These are phyloP conservation scores for Crioceris asparagi DNA, from an alignment of 2,888 invertebrate genomes.

Conservation along the genomic window DNA sequence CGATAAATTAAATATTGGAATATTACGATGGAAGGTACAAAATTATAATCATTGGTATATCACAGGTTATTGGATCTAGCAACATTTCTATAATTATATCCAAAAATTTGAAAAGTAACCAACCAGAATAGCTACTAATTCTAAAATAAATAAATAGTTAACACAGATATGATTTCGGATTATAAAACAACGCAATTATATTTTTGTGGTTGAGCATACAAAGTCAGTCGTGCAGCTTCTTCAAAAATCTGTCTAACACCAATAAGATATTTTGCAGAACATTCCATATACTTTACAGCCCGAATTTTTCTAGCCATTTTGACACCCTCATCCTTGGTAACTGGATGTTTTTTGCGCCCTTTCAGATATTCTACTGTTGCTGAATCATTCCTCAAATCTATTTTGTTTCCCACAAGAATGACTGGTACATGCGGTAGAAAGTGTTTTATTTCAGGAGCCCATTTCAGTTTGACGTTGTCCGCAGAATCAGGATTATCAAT, in stretches of 20 bases:
- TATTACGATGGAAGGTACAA: too few species aligned
- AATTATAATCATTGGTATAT: too few species aligned
- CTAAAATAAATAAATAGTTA: too few species aligned
- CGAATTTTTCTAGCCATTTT: constrained; percentile 47
- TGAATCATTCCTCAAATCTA: constrained; percentile 39
- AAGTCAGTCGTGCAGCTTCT: constrained; percentile 41
- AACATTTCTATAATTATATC: too few species aligned
- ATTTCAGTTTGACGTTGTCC: constrained; percentile 51
- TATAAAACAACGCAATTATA: too few species aligned
- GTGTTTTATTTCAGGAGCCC: constrained; percentile 51
- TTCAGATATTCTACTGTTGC: constrained; percentile 35
- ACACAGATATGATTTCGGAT: too few species aligned
- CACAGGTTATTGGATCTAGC: too few species aligned
- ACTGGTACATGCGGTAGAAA: constrained; percentile 52
- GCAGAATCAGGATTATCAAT: constrained; percentile 51
- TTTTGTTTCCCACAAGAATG: constrained; percentile 52
- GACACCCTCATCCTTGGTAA: constrained; percentile 42
- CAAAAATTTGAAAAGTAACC: too few species aligned
- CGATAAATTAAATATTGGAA: too few species aligned
- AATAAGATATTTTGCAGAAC: constrained; percentile 52
- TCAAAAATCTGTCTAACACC: constrained; percentile 51
- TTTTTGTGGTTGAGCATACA: too few species aligned
- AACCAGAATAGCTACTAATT: too few species aligned
- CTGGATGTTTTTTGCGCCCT: constrained; percentile 43
- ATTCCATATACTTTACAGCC: constrained; percentile 49